These are phyloP conservation scores for Pantherophis alleghaniensis DNA, from an alignment of 2,797 vertebrate genomes.

Conservation along the genomic window DNA sequence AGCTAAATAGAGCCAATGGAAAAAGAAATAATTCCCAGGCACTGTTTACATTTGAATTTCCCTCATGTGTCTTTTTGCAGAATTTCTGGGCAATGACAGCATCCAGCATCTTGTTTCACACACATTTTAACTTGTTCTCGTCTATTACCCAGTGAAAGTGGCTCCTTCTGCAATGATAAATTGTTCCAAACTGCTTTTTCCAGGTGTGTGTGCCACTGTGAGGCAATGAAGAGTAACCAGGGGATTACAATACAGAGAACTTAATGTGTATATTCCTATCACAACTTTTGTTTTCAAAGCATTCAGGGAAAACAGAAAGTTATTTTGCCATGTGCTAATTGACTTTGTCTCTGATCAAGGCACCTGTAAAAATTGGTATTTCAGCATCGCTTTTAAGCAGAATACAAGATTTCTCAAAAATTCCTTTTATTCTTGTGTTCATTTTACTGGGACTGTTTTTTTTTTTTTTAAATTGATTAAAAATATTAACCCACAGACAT, in stretches of 20 bases:
- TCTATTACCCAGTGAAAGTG: not conserved
- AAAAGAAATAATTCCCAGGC: not conserved
- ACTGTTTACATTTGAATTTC: constrained; percentile 20
- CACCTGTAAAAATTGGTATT: not conserved
- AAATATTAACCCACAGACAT: not conserved
- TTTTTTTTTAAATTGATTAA: not conserved
- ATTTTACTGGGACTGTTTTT: not conserved
- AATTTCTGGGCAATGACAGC: constrained; percentile 1
- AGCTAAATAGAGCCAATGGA: not conserved
- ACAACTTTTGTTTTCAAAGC: not conserved
- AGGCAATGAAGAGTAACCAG: not conserved
- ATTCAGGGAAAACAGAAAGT: not conserved
- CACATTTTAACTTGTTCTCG: not conserved
- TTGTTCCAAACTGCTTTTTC: constrained; percentile 6
- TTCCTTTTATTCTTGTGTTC: not conserved
- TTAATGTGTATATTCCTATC: not conserved
- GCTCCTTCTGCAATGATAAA: constrained; percentile 7
- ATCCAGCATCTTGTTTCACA: constrained; percentile 9
- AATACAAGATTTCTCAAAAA: not conserved
- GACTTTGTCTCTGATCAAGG: not conserved
- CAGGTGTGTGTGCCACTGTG: accelerated
- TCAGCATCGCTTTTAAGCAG: not conserved
- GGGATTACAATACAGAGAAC: not conserved
- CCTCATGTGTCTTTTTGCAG: constrained; percentile 17
- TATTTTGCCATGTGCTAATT: not conserved